These are phyloP conservation scores for Poeciliopsis gracilis DNA, from an alignment of 2,797 vertebrate species.

Conservation along the genomic window DNA sequence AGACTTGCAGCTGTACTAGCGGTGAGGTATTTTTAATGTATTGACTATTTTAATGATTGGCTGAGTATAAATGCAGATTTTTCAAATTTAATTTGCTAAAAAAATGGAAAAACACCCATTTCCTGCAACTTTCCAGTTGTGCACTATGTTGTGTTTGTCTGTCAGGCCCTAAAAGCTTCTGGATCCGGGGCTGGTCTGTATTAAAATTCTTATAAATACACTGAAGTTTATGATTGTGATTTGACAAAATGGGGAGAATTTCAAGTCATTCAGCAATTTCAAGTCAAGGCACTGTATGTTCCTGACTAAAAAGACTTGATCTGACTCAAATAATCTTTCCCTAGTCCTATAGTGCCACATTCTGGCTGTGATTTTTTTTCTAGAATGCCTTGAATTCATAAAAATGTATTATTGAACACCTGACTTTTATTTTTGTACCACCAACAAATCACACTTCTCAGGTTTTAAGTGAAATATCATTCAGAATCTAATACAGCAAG, in stretches of 20 bases:
- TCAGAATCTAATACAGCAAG: not conserved
- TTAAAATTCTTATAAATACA: not conserved
- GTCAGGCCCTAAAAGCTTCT: not conserved
- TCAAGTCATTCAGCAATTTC: not conserved
- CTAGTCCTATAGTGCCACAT: not conserved
- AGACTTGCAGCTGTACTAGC: not conserved
- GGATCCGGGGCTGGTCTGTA: not conserved
- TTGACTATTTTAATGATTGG: not conserved
- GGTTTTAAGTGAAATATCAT: not conserved
- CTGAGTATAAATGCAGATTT: not conserved
- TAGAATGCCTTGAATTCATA: not conserved
- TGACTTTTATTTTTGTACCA: not conserved
- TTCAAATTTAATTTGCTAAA: not conserved
- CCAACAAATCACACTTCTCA: not conserved
- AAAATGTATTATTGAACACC: not conserved
- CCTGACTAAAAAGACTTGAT: not conserved
- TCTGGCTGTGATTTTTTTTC: not conserved
- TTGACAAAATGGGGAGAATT: not conserved
- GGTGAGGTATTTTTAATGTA: not conserved
- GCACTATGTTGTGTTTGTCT: not conserved
- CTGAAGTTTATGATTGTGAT: not conserved
- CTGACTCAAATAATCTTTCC: not conserved
- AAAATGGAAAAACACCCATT: not conserved
- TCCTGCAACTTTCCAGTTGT: not conserved
- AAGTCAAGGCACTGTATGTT: not conserved